phyloP scores from a whole-genome alignment of 2,888 invertebrate species.

The Syritta pipiens region DNA sequence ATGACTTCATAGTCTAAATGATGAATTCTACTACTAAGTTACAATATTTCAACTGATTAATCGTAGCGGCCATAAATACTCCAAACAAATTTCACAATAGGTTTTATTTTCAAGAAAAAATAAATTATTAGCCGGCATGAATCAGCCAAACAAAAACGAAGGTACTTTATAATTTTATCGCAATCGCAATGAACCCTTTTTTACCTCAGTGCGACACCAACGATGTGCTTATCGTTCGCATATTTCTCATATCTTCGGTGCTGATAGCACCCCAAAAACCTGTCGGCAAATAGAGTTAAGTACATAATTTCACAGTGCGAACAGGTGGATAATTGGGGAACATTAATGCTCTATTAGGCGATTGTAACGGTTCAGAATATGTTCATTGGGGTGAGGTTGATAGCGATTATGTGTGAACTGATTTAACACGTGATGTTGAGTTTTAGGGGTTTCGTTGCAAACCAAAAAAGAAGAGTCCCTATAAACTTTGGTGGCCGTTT shows the following conservation, averaged over 20 bases:
- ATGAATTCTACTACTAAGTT: too few relatives aligned
- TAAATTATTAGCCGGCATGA: neutral
- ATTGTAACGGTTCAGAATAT: neutral
- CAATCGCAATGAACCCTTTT: neutral
- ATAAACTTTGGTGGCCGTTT: too few relatives aligned
- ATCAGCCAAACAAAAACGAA: neutral
- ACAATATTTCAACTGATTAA: too few relatives aligned
- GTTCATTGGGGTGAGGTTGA: neutral
- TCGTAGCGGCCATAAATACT: too few relatives aligned
- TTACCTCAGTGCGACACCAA: slow-evolving; percentile 4
- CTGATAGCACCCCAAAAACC: neutral
- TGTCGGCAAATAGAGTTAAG: slow-evolving; percentile 12
- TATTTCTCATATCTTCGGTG: slow-evolving; percentile 21
- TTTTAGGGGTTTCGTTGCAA: too few relatives aligned
- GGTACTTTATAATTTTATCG: slow-evolving; percentile 6
- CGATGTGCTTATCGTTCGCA: slow-evolving; percentile 18
- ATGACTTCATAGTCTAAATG: too few relatives aligned
- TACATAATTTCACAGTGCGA: slow-evolving; percentile 5
- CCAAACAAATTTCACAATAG: too few relatives aligned
- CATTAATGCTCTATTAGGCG: neutral
- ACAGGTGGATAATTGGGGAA: slow-evolving; percentile 9
- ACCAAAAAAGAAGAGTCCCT: too few relatives aligned
- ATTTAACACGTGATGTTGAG: too few relatives aligned
- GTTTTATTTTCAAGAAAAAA: too few relatives aligned
- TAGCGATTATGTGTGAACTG: too few relatives aligned